A percentile compares a stretch with the other conserved stretches of the same genome.
These are phyloP conservation scores for Excalfactoria chinensis DNA, from an alignment of 2,113 vertebrate species.

Conservation along the genomic window DNA sequence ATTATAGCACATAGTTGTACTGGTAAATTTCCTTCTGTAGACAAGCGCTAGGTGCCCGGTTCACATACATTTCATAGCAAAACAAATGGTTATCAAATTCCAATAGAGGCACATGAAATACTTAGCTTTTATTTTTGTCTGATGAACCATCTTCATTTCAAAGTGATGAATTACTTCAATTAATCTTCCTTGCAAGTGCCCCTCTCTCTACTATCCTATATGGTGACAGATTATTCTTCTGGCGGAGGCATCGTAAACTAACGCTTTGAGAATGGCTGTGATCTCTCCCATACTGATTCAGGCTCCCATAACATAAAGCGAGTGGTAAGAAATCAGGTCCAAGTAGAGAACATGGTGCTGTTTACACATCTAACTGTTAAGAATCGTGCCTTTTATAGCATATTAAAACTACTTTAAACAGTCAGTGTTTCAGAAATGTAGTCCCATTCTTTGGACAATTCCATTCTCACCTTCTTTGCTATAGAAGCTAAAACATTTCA, in stretches of 20 bases:
- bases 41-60: slow-evolving; percentile 40
- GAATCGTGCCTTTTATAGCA: slow-evolving; percentile 65
- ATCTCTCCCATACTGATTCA: slow-evolving; percentile 43
- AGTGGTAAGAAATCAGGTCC: slow-evolving; percentile 64
- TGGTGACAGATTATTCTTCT: slow-evolving; percentile 42
- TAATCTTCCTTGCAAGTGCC: slow-evolving; percentile 59
- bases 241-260: slow-evolving; percentile 22
- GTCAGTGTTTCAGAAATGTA: slow-evolving; percentile 55
- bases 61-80: slow-evolving; percentile 34
- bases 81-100: slow-evolving; percentile 22
- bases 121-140: slow-evolving; percentile 50
- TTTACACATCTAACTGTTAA: slow-evolving; percentile 68
- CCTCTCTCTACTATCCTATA: slow-evolving; percentile 21
- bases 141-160: slow-evolving; percentile 57
- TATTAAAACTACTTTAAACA: slow-evolving; percentile 61
- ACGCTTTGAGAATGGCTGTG: slow-evolving; percentile 8
- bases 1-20: slow-evolving; percentile 48
- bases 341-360: slow-evolving; percentile 48
- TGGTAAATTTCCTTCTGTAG: slow-evolving; percentile 30
- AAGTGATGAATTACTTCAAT: slow-evolving; percentile 53
- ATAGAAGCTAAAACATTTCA: slow-evolving; percentile 73
- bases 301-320: slow-evolving; percentile 42
- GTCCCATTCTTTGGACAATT: slow-evolving; percentile 73
- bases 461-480: slow-evolving; percentile 78
- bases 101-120: slow-evolving; percentile 36